Evolutionary conservation across 2,888 invertebrate genomes (phyloP).

Genomic region (Saturnia japonica): DNA sequence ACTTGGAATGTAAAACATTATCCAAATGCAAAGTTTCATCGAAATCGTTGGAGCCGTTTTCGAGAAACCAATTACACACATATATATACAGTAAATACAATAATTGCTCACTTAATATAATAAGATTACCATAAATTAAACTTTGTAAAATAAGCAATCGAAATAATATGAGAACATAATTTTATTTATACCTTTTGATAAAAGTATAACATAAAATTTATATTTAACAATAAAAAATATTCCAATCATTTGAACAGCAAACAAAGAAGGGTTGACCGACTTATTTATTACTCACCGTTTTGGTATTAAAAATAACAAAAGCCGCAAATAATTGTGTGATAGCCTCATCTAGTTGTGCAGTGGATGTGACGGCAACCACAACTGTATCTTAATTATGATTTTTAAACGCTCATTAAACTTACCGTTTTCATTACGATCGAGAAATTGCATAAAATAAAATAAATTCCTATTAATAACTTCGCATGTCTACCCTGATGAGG

Average conservation of each 20-base stretch:
- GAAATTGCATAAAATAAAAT: constrained; percentile 29
- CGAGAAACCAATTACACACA: no score
- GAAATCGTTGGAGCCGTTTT: no score
- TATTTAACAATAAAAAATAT: background rate
- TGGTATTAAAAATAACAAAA: constrained; percentile 33
- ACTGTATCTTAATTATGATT: constrained; percentile 19
- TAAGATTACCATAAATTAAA: background rate
- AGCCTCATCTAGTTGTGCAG: constrained; percentile 33
- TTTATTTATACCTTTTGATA: background rate
- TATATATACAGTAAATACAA: no score
- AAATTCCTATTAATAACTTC: constrained; percentile 34
- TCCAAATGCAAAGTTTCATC: no score
- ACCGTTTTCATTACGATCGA: constrained; percentile 21
- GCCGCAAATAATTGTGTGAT: constrained; percentile 44
- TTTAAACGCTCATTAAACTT: constrained; percentile 18
- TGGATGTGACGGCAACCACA: constrained; percentile 25
- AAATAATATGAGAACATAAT: background rate
- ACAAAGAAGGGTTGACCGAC: constrained; percentile 33
- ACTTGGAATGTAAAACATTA: no score
- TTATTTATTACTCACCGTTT: constrained; percentile 37
- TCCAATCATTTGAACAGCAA: constrained; percentile 24
- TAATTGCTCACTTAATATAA: no score
- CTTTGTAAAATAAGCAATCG: background rate
- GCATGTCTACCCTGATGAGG: no score
- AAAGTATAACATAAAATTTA: no score